Percentiles rank a stretch among this genome's conserved stretches.
These are phyloP conservation scores for Opisthograptis luteolata DNA, from an alignment of 2,888 invertebrate genomes.

Conservation along the genomic window DNA sequence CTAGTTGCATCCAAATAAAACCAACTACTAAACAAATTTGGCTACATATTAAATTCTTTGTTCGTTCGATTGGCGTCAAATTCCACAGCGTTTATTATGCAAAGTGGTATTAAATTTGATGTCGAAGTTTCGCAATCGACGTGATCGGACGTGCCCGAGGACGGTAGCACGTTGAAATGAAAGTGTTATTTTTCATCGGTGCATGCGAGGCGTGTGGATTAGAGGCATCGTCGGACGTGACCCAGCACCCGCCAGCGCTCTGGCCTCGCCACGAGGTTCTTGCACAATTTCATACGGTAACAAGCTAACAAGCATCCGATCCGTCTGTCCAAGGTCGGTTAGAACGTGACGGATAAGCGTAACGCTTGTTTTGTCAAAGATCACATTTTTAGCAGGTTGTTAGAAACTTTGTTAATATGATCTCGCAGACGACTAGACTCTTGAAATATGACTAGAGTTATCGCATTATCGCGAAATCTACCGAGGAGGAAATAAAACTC, in stretches of 20 bases:
- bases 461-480: constrained; percentile 32
- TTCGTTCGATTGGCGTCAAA: constrained; percentile 17
- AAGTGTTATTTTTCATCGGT: constrained; percentile 50
- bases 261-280: constrained; percentile 45
- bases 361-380: constrained; percentile 27
- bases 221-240: constrained; percentile 43
- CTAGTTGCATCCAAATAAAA: constrained; percentile 21
- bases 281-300: constrained; percentile 52
- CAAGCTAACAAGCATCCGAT: constrained; percentile 42
- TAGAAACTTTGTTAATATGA: constrained; percentile 16
- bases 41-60: constrained; percentile 16
- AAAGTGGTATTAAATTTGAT: constrained; percentile 35
- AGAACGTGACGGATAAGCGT: constrained; percentile 40
- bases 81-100: constrained; percentile 36
- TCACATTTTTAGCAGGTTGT: constrained; percentile 24
- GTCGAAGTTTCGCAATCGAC: constrained; percentile 49
- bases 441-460: constrained; percentile 24
- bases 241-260: constrained; percentile 33
- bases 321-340: constrained; percentile 45
- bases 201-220: constrained; percentile 52
- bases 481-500: constrained; percentile 40
- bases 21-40: constrained; percentile 17
- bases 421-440: not conserved
- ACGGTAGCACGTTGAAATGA: constrained; percentile 48
- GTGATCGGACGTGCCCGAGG: constrained; percentile 40